Evolutionary conservation across 1,140 invertebrate genomes (phyloP), one percentile per base, ranked within the genome.

Genomic region (Drosophila saltans): DNA sequence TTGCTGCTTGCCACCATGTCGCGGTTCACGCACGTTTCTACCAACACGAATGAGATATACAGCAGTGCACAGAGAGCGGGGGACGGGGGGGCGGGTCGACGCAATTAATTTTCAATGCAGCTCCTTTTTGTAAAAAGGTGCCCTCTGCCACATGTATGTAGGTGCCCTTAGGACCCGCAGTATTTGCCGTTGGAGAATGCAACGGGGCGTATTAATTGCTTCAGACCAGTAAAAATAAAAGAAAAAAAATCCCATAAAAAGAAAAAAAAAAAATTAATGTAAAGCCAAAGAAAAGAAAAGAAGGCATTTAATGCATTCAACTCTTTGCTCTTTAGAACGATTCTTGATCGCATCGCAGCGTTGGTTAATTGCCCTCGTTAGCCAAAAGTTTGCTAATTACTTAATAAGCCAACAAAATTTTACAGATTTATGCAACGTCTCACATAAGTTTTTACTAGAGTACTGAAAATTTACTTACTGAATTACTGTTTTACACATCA

Each of bases 21-120:
- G 74, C 62, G 41, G 58, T 73, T 69, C 74, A 76, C 74, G 74
- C 75, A 72, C 80, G 65, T 75, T 66, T 59, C 74, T 63, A 55
- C 40, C 55, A 48, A 41, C 36, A 62, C 33, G 30, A 21, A 59
- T 30, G 61, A 59, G 57, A 64, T 58, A 43, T 61, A 56, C 40
- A 61, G 59, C 41, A 28, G 62, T 60, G 48, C n/a, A 55, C 36
- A n/a, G 45, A 36, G 43, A 36, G 33, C 6, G 8, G 2, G 4
- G 8, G 0, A 30, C 28, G 28, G 28, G 0, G 28, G 39, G 48
- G 16, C 52, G 39, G 52, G 57, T 45, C 52, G 71, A 71, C 70
- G 83, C 83, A 89, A 88, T 88, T 88, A 89, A 88, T 89, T 88
- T 88, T 82, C 83, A 88, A 88, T 88, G 82, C 73, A 86, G 72